These are phyloP conservation scores for Protaetia brevitarsis DNA, from an alignment of 1,140 invertebrate genomes.

Conservation along the genomic window DNA sequence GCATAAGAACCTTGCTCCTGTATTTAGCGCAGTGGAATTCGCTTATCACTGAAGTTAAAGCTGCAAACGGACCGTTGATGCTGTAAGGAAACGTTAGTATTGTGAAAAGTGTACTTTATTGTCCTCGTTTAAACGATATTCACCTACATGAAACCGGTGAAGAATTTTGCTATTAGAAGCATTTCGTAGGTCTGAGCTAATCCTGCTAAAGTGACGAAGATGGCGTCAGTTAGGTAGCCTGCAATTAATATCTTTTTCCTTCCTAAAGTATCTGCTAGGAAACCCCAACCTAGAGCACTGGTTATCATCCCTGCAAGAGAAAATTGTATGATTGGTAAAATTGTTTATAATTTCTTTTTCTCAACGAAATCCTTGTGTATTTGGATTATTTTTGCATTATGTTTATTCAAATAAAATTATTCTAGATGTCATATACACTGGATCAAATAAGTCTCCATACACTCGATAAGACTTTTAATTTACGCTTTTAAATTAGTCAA, in stretches of 20 bases:
- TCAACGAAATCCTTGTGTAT: too few relatives aligned
- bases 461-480: too few relatives aligned
- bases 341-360: constrained; percentile 15
- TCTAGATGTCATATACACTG: too few relatives aligned
- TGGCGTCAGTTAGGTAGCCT: constrained; percentile 65
- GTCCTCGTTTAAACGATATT: neutral
- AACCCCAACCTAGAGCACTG: constrained; percentile 79
- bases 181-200: constrained; percentile 68
- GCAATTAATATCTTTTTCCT: constrained; percentile 66
- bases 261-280: constrained; percentile 72
- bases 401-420: too few relatives aligned
- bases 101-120: constrained; percentile 30
- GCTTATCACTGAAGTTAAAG: constrained; percentile 66
- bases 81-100: constrained; percentile 50
- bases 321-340: too few relatives aligned
- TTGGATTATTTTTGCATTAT: too few relatives aligned
- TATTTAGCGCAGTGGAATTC: constrained; percentile 64
- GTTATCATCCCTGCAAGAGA: constrained; percentile 70
- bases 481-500: too few relatives aligned
- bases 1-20: constrained; percentile 61
- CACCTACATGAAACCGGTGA: constrained; percentile 74
- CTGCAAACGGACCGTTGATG: constrained; percentile 69
- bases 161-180: constrained; percentile 68
- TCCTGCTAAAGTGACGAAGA: constrained; percentile 64
- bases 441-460: too few relatives aligned